Conservation (phyloP, 2,797 vertebrate species). For the Rachycentron canadum region DNA sequence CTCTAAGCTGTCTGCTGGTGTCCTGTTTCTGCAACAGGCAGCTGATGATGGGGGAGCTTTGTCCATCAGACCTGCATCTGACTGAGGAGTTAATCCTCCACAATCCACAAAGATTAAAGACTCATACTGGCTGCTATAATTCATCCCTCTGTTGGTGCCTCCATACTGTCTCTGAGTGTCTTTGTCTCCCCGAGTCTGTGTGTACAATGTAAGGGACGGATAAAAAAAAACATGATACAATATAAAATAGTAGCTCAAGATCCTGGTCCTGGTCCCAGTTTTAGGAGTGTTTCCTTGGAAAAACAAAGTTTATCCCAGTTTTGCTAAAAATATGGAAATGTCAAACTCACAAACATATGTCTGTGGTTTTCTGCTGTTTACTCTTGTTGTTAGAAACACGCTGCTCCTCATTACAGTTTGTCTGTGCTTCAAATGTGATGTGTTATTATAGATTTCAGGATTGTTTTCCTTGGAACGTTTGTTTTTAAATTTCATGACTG, state of each 20-base stretch:
- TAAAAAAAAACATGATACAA: background rate
- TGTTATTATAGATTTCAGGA: background rate
- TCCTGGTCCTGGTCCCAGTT: background rate
- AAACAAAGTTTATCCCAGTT: background rate
- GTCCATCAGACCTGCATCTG: slow-evolving; percentile 65
- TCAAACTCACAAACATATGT: background rate
- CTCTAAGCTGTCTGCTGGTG: slow-evolving; percentile 67
- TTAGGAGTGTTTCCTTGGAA: background rate
- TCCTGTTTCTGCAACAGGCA: slow-evolving; percentile 68
- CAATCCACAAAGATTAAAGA: slow-evolving; percentile 77
- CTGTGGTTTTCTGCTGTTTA: slow-evolving; percentile 15
- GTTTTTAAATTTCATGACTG: background rate
- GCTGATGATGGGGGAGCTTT: slow-evolving; percentile 71
- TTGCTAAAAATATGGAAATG: background rate
- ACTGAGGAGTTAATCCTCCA: slow-evolving; percentile 73
- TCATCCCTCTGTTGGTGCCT: slow-evolving; percentile 38
- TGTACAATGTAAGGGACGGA: background rate
- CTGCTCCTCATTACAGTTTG: background rate
- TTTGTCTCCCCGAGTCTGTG: slow-evolving; percentile 23
- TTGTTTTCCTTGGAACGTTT: background rate
- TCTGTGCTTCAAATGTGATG: slow-evolving; percentile 5
- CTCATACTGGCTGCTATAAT: slow-evolving; percentile 38
- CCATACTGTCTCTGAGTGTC: slow-evolving; percentile 6
- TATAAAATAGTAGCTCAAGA: background rate
- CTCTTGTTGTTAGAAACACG: background rate